phyloP scores from a whole-genome alignment of 2,797 vertebrate species.

The Philypnodon macrostomus region DNA sequence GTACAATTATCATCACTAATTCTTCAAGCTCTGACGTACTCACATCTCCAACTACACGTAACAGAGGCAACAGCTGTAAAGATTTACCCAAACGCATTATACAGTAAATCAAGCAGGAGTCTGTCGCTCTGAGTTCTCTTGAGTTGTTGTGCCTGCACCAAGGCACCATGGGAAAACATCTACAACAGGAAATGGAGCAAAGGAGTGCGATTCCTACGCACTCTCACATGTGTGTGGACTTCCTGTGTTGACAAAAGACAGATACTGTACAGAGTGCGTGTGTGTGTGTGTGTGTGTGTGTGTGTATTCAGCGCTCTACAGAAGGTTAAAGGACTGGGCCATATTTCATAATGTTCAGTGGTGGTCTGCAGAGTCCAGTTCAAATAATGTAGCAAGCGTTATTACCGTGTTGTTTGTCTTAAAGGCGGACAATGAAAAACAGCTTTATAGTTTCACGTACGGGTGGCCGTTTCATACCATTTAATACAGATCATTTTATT shows the following conservation, averaged over 20 bases:
- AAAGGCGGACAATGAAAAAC: slow-evolving; percentile 4
- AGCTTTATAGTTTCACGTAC: not conserved
- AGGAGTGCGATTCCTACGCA: slow-evolving; percentile 52
- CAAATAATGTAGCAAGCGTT: not conserved
- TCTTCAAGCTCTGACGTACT: too few relatives aligned
- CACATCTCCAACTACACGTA: not conserved
- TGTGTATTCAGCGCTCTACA: slow-evolving; percentile 35
- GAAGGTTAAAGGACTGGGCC: not conserved
- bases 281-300: slow-evolving; percentile 9
- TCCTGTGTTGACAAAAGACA: slow-evolving; percentile 50
- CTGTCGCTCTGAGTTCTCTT: slow-evolving; percentile 25
- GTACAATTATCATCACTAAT: too few relatives aligned
- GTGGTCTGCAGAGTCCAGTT: slow-evolving; percentile 11
- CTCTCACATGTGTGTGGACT: slow-evolving; percentile 34
- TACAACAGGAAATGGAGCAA: slow-evolving; percentile 66
- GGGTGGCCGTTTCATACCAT: too few relatives aligned
- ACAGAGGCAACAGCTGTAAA: not conserved
- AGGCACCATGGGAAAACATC: slow-evolving; percentile 48
- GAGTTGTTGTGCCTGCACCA: slow-evolving; percentile 26
- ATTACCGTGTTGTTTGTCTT: slow-evolving; percentile 11
- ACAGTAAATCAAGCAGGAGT: slow-evolving; percentile 5
- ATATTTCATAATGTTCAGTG: not conserved
- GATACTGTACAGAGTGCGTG: slow-evolving; percentile 41
- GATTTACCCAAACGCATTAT: not conserved
- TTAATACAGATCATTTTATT: too few relatives aligned